Base-by-base conservation (phyloP, 1,140 invertebrate species). In the Drosophila lini region DNA sequence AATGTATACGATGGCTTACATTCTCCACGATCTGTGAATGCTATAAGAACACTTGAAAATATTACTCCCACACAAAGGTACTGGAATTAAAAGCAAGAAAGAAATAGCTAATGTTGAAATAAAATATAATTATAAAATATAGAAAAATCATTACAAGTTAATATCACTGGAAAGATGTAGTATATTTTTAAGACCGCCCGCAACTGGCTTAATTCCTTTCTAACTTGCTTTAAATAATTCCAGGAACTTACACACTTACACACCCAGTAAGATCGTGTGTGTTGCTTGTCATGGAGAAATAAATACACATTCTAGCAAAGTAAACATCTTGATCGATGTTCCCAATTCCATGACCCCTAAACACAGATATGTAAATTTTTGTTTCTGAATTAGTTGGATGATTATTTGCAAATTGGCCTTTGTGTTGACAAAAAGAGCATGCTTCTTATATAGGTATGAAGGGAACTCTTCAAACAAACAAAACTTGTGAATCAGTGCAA, bases 331-430 rank as follows among this genome's bases (percentile, higher is more conserved):
- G 5, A 19, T 13, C 7, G 44, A 52, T 34, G 31, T n/a, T 25
- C 50, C 25, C 1, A 56, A 11, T 47, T 58, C 55, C 32, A 34
- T 56, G 32, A 44, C 47, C 40, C 28, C n/a, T 36, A 40, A 62
- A 50, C 70, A 61, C 45, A 61, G 48, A 79, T 40, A 65, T 84
- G 84, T 81, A 68, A 89, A 74, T 79, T 88, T 90, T 91, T 80
- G 74, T 91, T 91, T 92, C 75, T 74, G 85, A 84, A 91, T 92
- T 92, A 92, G 91, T 91, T 91, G 86, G 90, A 91, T 92, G 91
- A 92, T 92, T 92, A 91, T 91, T 91, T 92, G 90, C 81, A 91
- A 88, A 91, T 92, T 91, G 91, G 91, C 91, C 91, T 92, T 92
- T 92, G 90, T 92, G 91, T 92, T 92, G 90, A 92, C 84, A 91